Base-by-base conservation (phyloP, 2,797 vertebrate species). In the Anguilla marmorata region DNA sequence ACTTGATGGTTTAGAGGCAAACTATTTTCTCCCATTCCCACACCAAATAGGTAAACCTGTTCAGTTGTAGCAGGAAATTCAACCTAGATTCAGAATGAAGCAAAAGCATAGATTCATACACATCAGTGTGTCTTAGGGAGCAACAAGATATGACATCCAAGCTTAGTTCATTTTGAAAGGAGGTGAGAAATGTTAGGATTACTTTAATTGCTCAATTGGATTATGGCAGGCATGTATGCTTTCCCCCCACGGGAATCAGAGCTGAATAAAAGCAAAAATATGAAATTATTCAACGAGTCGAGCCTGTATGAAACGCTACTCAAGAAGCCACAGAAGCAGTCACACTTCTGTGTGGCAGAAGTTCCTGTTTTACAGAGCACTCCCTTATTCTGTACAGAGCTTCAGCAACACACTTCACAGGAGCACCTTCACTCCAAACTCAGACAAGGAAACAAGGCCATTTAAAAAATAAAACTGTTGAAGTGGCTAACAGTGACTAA, bases 171-270 rank as follows among this genome's bases (percentile, higher is more conserved):
- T 74, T 74, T 33, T 74, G 69, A 74, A 14, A 14, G 30, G 69
- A 74, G 69, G 11, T 30, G 69, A 12, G 27, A 3, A 74, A 74
- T 74, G 60, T 33, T 30, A 8, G 69, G 74, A 76, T 76, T 76
- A 76, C 33, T 16, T 37, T 37, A 76, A 76, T 76, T 33, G 33
- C 74, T 76, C 41, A 76, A 76, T 76, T 76, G 33, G 72, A 76
- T 76, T 76, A 76, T 41, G 19, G 33, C 30, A 37, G 14, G 74
- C 74, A 41, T 76, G 30, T 76, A 37, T 45, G 74, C 30, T 33
- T 30, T 74, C 33, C 19, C 69, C 60, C 30, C 69, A 30, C 69
- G 33, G 69, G 69, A 74, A 30, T 12, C 9, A 37, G 27, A 14
- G 27, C 60, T 8, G 60, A 66, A n/a, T 66, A 66, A 24, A 8